Evolutionary conservation across 2,888 invertebrate genomes (phyloP).

Genomic region (Papilio gigon): DNA sequence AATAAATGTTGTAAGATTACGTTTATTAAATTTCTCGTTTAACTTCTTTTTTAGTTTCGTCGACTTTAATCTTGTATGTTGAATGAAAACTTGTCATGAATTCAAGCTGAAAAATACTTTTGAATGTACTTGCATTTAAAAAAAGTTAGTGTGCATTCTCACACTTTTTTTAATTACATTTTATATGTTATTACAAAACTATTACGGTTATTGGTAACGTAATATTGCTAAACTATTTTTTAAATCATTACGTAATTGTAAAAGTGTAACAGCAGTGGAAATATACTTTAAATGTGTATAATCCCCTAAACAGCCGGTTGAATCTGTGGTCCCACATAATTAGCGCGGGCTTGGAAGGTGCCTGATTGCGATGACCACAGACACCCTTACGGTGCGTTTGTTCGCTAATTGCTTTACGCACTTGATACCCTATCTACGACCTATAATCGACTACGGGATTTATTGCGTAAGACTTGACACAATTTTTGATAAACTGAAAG

Average conservation of each 20-base stretch:
- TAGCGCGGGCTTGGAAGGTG: conserved; percentile 20
- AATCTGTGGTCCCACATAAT: conserved; percentile 34
- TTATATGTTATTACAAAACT: too few species aligned
- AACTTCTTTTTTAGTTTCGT: background rate
- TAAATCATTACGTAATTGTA: too few species aligned
- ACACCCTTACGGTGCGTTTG: conserved; percentile 20
- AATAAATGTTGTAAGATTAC: conserved; percentile 8
- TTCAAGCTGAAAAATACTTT: too few species aligned
- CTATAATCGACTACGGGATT: too few species aligned
- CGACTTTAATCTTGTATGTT: background rate
- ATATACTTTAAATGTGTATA: background rate
- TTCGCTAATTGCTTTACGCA: conserved; percentile 26
- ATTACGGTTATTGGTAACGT: too few species aligned
- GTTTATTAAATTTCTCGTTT: background rate
- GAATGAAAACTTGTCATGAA: background rate
- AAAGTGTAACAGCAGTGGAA: too few species aligned
- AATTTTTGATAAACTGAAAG: background rate
- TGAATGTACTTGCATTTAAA: too few species aligned
- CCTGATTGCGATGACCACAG: conserved; percentile 30
- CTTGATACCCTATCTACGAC: conserved; percentile 16
- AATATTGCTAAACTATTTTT: too few species aligned
- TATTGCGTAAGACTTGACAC: background rate
- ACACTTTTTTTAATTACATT: too few species aligned
- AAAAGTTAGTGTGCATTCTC: too few species aligned
- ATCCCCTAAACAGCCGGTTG: conserved; percentile 19